Percentiles rank a stretch among this genome's conserved stretches.
Conservation (phyloP, 2,113 vertebrate species). For the Ceuthmochares aereus region DNA sequence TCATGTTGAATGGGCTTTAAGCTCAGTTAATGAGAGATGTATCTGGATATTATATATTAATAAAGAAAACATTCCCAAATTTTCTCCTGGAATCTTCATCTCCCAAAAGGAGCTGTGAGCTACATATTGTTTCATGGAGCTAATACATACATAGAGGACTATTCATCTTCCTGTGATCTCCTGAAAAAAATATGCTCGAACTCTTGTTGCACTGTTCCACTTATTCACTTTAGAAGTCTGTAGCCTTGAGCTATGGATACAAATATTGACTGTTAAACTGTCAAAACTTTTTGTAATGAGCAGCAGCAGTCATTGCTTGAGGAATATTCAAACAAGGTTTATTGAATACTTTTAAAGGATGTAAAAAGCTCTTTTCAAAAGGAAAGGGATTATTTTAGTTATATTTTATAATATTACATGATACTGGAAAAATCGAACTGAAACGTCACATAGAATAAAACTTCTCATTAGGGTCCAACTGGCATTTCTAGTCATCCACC, state of each 20-base stretch:
- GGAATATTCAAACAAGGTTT: neutral
- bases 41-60: neutral
- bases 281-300: neutral
- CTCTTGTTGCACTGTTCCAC: neutral
- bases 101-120: neutral
- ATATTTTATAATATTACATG: neutral
- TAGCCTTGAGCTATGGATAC: neutral
- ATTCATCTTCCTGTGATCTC: neutral
- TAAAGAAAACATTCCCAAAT: neutral
- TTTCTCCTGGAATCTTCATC: neutral
- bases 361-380: neutral
- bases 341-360: neutral
- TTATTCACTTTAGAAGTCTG: neutral
- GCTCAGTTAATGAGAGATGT: neutral
- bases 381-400: neutral
- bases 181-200: neutral
- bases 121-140: neutral
- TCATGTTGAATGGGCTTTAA: neutral
- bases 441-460: constrained; percentile 16
- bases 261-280: constrained; percentile 33
- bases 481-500: neutral
- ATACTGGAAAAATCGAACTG: constrained; percentile 3
- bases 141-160: neutral
- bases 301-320: neutral
- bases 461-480: constrained; percentile 7